Evolutionary conservation across 2,113 vertebrate genomes (phyloP).

Genomic region (Spea bombifrons): DNA sequence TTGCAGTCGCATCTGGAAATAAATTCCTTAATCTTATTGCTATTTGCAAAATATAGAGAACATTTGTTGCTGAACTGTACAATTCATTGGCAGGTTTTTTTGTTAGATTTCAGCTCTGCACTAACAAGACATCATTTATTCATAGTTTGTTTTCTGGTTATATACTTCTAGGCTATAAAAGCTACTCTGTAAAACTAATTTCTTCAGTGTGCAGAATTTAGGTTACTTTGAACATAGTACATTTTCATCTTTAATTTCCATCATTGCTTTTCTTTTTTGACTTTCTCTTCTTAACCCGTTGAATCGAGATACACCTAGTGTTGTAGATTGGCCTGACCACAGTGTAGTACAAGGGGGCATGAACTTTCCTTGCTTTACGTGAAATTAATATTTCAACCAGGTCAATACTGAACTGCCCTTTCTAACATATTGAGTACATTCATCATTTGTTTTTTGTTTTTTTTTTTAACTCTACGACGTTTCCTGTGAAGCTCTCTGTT

Average conservation of each 20-base stretch:
- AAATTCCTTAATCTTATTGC: conserved; percentile 43
- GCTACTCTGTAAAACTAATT: conserved; percentile 26
- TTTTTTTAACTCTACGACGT: neutral
- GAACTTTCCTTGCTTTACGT: conserved; percentile 1
- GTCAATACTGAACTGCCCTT: neutral
- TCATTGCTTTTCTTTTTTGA: neutral
- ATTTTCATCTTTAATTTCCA: neutral
- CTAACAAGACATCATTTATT: conserved; percentile 44
- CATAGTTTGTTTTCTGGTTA: conserved; percentile 32
- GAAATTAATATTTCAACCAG: conserved; percentile 8
- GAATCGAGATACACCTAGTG: neutral
- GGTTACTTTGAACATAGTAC: conserved; percentile 11
- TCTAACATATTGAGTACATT: conserved; percentile 1
- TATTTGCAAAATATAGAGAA: conserved; percentile 14
- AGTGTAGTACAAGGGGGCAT: neutral
- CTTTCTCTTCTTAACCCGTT: neutral
- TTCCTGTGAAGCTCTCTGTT: neutral
- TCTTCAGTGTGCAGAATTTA: conserved; percentile 21
- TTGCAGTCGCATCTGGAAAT: conserved; percentile 36
- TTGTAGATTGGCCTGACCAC: neutral
- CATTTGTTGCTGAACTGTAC: conserved; percentile 36
- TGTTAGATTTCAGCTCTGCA: conserved; percentile 34
- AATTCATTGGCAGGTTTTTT: conserved; percentile 37
- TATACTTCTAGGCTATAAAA: conserved; percentile 32
- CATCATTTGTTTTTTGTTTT: conserved; percentile 8